Conservation (phyloP, 2,888 invertebrate species). For the Coelopa pilipes region DNA sequence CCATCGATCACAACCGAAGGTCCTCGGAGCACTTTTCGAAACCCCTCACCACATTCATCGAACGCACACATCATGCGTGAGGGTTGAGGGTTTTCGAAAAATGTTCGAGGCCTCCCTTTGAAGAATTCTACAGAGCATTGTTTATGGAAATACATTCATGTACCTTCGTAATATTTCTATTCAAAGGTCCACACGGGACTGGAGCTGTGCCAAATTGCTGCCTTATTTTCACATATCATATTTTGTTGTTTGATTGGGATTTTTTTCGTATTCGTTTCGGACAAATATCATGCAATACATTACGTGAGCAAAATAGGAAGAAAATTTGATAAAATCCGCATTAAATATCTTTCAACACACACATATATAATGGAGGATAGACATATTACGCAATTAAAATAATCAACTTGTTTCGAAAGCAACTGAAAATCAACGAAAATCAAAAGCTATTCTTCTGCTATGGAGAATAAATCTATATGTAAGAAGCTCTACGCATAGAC, state of each 20-base stretch:
- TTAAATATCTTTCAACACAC: not conserved
- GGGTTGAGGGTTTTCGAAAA: too few relatives aligned
- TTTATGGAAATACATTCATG: not conserved
- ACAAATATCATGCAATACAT: constrained; percentile 16
- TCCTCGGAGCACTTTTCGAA: too few relatives aligned
- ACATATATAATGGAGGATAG: not conserved
- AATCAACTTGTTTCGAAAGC: not conserved
- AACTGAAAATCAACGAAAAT: not conserved
- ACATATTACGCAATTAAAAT: not conserved
- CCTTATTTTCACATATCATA: constrained; percentile 44
- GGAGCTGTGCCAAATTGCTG: constrained; percentile 60
- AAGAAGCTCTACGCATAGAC: too few relatives aligned
- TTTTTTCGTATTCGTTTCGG: not conserved
- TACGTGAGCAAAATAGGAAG: constrained; percentile 11
- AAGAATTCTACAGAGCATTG: too few relatives aligned
- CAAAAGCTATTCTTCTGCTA: not conserved
- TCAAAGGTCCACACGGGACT: constrained; percentile 62
- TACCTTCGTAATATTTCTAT: constrained; percentile 43
- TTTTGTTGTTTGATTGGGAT: not conserved
- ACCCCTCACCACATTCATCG: too few relatives aligned
- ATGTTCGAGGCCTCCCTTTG: too few relatives aligned
- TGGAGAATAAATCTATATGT: too few relatives aligned
- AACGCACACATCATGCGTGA: too few relatives aligned
- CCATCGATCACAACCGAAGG: too few relatives aligned
- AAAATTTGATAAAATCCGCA: not conserved